phyloP scores from a whole-genome alignment of 1,140 invertebrate genomes.

The Propsilocerus akamusi region DNA sequence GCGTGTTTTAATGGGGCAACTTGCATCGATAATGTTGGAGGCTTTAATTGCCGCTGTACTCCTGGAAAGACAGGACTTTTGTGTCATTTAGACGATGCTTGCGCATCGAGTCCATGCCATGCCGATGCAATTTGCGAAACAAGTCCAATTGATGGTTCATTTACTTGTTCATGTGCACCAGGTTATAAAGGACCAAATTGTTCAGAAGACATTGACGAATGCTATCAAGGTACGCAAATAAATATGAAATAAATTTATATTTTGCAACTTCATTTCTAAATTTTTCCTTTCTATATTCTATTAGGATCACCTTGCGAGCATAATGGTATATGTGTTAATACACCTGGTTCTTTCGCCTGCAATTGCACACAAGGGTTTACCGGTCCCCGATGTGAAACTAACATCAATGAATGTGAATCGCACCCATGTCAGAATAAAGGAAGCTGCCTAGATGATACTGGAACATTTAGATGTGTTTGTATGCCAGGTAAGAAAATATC shows the following conservation, averaged over 20 bases:
- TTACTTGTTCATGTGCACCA: slow-evolving; percentile 80
- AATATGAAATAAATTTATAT: neutral
- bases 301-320: slow-evolving; percentile 78
- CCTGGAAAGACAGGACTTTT: slow-evolving; percentile 84
- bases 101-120: slow-evolving; percentile 90
- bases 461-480: slow-evolving; percentile 85
- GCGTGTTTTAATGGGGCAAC: slow-evolving; percentile 94
- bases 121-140: slow-evolving; percentile 87
- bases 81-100: slow-evolving; percentile 92
- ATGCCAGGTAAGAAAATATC: slow-evolving; percentile 72
- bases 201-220: slow-evolving; percentile 88
- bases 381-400: slow-evolving; percentile 76
- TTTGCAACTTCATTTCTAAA: slow-evolving; percentile 5
- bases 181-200: slow-evolving; percentile 84
- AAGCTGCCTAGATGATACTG: slow-evolving; percentile 85
- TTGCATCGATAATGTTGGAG: slow-evolving; percentile 85
- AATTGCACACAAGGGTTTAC: slow-evolving; percentile 86
- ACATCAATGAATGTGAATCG: slow-evolving; percentile 88
- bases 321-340: slow-evolving; percentile 86
- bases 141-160: slow-evolving; percentile 85
- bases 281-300: slow-evolving; percentile 9
- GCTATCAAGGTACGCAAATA: slow-evolving; percentile 58
- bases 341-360: slow-evolving; percentile 80
- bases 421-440: slow-evolving; percentile 89
- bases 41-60: slow-evolving; percentile 89